These are phyloP conservation scores for Dyspetes luteomarginatus DNA, from an alignment of 2,888 invertebrate genomes.

Conservation along the genomic window DNA sequence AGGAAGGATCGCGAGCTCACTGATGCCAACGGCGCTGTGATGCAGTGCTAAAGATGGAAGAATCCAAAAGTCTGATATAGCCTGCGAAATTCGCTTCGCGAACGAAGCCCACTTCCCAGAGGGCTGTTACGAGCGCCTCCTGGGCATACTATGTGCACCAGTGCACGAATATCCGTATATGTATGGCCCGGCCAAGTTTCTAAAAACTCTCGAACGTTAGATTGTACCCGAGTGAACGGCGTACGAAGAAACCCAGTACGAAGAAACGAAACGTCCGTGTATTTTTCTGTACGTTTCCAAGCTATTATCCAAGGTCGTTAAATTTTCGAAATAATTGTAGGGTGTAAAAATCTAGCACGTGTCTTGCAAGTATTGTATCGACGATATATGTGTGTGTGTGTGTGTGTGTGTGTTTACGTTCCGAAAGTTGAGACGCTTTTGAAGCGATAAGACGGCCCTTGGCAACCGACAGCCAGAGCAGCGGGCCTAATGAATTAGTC, in stretches of 20 bases:
- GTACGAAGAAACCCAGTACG: conserved; percentile 12
- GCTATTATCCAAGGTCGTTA: conserved; percentile 52
- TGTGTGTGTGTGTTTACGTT: no score
- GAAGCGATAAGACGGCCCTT: no score
- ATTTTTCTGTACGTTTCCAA: conserved; percentile 36
- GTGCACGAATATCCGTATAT: conserved; percentile 39
- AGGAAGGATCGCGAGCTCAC: conserved; percentile 54
- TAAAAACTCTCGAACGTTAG: conserved; percentile 43
- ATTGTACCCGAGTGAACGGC: conserved; percentile 48
- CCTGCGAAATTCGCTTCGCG: conserved; percentile 72
- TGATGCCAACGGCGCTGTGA: conserved; percentile 60
- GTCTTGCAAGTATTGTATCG: no score
- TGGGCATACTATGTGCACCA: conserved; percentile 63
- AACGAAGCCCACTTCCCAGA: conserved; percentile 71
- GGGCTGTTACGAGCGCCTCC: conserved; percentile 68
- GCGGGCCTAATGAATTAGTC: no score
- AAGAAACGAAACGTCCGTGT: conserved; percentile 12
- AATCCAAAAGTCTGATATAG: conserved; percentile 65
- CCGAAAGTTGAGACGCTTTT: no score
- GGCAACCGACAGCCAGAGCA: no score
- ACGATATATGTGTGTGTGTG: no score
- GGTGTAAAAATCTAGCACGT: no score
- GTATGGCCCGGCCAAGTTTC: conserved; percentile 47
- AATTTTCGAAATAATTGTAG: conserved; percentile 54
- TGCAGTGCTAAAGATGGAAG: conserved; percentile 70